Evolutionary conservation across 1,140 invertebrate genomes (phyloP), one percentile per base, ranked within the genome.

Genomic region (Steinernema feltiae): DNA sequence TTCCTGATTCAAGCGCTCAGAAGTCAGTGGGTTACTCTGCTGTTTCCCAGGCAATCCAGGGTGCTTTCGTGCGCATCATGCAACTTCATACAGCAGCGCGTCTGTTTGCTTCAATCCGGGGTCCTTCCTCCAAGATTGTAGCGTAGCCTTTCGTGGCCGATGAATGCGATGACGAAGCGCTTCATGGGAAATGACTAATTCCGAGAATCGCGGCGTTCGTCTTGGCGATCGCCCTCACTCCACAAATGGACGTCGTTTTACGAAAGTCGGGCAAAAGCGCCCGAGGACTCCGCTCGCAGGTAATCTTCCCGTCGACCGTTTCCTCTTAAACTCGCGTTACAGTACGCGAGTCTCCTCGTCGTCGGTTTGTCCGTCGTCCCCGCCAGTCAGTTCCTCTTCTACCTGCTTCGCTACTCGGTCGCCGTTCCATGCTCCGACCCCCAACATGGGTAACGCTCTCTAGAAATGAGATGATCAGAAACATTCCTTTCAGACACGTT

Each of bases 351-450:
- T 27, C 53, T 63, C 12, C 12, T 63, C 12, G 7, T 63, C 53
- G 12, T 12, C 53, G 53, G 53, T 3, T 27, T 63, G 7, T 15
- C 53, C 3, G 12, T 63, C 12, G 24, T 63, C 24, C 53, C 53
- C 3, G 53, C 53, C 15, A 63, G 53, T 63, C 53, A 63, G 53
- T 63, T 63, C 53, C 24, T 63, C 12, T 63, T 63, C 53, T 63
- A 17, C 53, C 7, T 63, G 15, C 53, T 63, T 3, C 3, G 24
- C 3, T 27, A 17, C 53, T 21, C 53, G 24, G 3, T 63, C 3
- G 53, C 24, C 3, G 24, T 3, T 3, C 24, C 24, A 7, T 63
- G 53, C 24, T 3, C 12, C 24, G 53, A 63, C n/a, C n/a, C n/a
- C n/a, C n/a, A n/a, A n/a, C n/a, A n/a, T n/a, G n/a, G n/a, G n/a